Conservation (phyloP, 2,797 vertebrate genomes). For the Orestias chungarensis region DNA sequence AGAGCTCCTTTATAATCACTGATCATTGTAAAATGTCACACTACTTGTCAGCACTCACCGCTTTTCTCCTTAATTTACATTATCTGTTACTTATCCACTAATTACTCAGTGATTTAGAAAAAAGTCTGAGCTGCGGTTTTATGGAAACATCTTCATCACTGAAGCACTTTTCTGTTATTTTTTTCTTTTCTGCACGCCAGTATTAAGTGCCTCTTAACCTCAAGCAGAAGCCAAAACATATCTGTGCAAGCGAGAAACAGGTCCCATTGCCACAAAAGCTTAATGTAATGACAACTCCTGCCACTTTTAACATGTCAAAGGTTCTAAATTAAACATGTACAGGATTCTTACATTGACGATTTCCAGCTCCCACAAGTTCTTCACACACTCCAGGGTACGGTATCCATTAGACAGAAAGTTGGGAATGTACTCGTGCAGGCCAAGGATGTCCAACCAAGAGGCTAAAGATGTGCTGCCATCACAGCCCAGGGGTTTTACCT, state of each 20-base stretch:
- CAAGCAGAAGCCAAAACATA: conserved; percentile 2
- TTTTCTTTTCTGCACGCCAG: neutral
- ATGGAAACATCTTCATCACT: conserved; percentile 30
- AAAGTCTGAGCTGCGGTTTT: conserved; percentile 23
- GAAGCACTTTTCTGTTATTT: neutral
- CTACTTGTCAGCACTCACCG: conserved; percentile 28
- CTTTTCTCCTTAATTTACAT: conserved; percentile 33
- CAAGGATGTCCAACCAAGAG: conserved; percentile 91
- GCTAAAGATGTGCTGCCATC: conserved; percentile 90
- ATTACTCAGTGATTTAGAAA: conserved; percentile 36
- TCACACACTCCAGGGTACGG: conserved; percentile 94
- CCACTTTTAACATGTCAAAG: neutral
- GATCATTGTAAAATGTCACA: conserved; percentile 23
- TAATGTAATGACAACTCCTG: neutral
- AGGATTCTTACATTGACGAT: conserved; percentile 90
- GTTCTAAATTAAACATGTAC: neutral
- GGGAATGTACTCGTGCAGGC: conserved; percentile 94
- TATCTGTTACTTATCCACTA: conserved; percentile 38
- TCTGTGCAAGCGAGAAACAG: neutral
- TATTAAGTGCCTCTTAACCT: conserved; percentile 16
- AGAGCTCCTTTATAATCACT: conserved; percentile 21
- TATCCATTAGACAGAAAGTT: conserved; percentile 96
- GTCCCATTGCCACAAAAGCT: neutral
- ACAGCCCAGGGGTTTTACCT: conserved; percentile 93
- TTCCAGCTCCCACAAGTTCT: conserved; percentile 99